Base-by-base conservation (phyloP, 53 echinoderm and acorn worm species). In the Astropecten irregularis region DNA sequence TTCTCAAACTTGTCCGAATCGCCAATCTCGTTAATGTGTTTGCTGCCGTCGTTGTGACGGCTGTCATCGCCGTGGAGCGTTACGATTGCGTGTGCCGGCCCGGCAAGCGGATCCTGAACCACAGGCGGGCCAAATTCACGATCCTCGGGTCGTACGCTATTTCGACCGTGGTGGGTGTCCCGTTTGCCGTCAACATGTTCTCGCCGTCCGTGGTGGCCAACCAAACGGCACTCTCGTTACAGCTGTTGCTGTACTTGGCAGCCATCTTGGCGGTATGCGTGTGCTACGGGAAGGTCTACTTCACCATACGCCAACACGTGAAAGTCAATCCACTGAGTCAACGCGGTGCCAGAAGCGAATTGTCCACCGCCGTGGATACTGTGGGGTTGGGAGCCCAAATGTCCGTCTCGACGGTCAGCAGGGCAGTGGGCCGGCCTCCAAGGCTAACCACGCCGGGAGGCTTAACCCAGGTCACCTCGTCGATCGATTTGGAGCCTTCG, bases 61-160 rank as follows among this genome's bases (percentile, higher is more conserved):
- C 55, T 22, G 35, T 31, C 19, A 56, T 56, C 35, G 55, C 76
- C n/a, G 22, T 74, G 55, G 57, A 74, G 26, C 16, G 57, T 10
- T 54, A 74, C 76, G 54, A 54, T 38, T 54, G 76, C 57, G 40
- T 74, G 36, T 74, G 76, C 25, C 57, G 49, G 46, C 48, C 49
- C 3, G 30, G 46, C 11, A 74, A 39, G 5, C 54, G 39, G 4
- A 19, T 53, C 38, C 54, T 56, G 4, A 74, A 55, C 56, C 40
- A 7, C 36, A 34, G 21, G 13, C 16, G 39, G 8, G 49, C 69
- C 42, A 69, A 69, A n/a, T 16, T 69, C 0, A 0, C 19, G 15
- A 16, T 49, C n/a, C 49, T 69, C 13, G 47, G 49, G 14, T 69
- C 69, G 2, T 49, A 31, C 31, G 28, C 28, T 27, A 5, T 27